A percentile compares a stretch with the other conserved stretches of the same genome.
Conservation (phyloP, 2,888 invertebrate species). For the Chymomyza fuscimana region DNA sequence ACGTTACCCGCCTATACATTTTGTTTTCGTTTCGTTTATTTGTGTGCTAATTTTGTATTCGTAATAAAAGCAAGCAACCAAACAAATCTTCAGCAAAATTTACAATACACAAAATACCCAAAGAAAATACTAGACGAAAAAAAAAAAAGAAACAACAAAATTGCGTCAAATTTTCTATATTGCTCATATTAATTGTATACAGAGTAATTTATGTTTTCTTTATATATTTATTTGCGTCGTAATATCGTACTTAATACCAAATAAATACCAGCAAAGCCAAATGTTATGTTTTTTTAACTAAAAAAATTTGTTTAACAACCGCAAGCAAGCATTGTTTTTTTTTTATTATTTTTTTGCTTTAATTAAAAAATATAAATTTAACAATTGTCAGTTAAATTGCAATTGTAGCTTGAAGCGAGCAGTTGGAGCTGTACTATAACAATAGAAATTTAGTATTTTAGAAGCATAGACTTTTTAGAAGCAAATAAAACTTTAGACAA, state of each 20-base stretch:
- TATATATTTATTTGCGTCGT: conserved; percentile 11
- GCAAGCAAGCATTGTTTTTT: conserved; percentile 4
- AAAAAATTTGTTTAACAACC: background rate
- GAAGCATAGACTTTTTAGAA: no score
- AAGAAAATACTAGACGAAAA: conserved; percentile 3
- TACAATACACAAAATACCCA: conserved; percentile 16
- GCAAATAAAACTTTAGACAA: no score
- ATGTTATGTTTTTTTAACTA: conserved; percentile 1
- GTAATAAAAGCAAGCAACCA: conserved; percentile 36
- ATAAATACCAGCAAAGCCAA: background rate
- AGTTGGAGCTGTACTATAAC: conserved; percentile 12
- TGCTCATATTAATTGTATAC: conserved; percentile 20
- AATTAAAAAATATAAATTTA: conserved; percentile 4
- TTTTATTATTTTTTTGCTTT: conserved; percentile 14
- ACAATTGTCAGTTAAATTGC: background rate
- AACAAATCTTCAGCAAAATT: conserved; percentile 32
- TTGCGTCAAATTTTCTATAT: conserved; percentile 12
- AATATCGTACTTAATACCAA: conserved; percentile 9
- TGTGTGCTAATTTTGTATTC: conserved; percentile 49
- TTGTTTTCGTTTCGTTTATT: conserved; percentile 33
- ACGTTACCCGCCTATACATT: conserved; percentile 9
- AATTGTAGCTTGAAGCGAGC: background rate
- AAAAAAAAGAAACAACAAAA: conserved; percentile 1
- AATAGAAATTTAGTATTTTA: background rate
- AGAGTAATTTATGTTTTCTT: conserved; percentile 17